Base-by-base conservation (phyloP, 2,888 invertebrate species). In the Tenthredo scrophulariae region DNA sequence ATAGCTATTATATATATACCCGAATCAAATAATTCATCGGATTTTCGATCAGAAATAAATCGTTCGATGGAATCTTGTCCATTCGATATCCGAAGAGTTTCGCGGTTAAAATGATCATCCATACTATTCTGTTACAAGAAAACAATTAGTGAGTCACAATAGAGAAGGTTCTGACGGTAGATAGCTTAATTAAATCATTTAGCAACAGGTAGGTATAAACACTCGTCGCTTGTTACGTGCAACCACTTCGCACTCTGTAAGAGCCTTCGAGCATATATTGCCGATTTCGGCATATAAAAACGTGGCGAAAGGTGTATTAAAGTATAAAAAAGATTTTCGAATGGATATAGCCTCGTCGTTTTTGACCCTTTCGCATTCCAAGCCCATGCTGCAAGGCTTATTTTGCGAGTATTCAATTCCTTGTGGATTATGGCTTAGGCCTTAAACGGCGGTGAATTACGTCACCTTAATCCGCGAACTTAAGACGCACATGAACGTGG, bases 391-490 rank as follows among this genome's bases (percentile, higher is more conserved):
- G 54, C 54, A n/a, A 62, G 26, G 62, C 13, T 62, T 62, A 1
- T 67, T 67, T 29, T 33, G 67, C 67, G 67, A 29, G 67, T 33
- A 33, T 33, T 67, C 18, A 33, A 67, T 67, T 33, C 67, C 33
- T 67, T 15, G 1, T 10, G 67, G 67, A 67, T 67, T 67, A 67
- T 33, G 67, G 33, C 18, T 67, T 67, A 67, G 29, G 29, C 67
- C 67, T 67, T 26, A 62, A 62, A 67, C 67, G 67, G 67, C 18
- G 7, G 1, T 40, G 80, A 40, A 62, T 80, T 80, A 80, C 80
- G 80, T 80, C 80, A 80, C 13, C 80, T n/a, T 80, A 80, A 80
- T 80, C 80, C 80, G 80, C 80, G 22, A 62, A 40, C 62, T 37
- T 26, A 40, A 80, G 22, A 74, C 72, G 40, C n/a, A 74, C 18